These are phyloP conservation scores for Dicerorhinus sumatrensis DNA, from an alignment of 2,113 vertebrate species.

Conservation along the genomic window DNA sequence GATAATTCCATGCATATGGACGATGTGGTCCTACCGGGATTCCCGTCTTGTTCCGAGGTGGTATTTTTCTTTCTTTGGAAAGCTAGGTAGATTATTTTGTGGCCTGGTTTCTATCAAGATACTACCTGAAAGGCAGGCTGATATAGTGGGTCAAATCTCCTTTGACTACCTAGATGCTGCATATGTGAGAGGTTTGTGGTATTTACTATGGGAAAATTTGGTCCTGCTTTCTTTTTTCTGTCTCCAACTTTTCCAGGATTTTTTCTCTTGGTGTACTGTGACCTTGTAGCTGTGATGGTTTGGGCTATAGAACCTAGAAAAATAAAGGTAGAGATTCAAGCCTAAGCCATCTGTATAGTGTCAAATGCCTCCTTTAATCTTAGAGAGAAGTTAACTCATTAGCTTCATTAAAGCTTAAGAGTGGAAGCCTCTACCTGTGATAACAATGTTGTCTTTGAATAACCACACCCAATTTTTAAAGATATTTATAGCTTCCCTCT, in stretches of 20 bases:
- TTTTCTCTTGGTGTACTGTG: slow-evolving; percentile 41
- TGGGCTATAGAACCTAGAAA: background rate
- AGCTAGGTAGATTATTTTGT: background rate
- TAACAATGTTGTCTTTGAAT: slow-evolving; percentile 66
- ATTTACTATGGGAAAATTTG: slow-evolving; percentile 8
- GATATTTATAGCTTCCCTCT: slow-evolving; percentile 30
- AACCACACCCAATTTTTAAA: slow-evolving; percentile 32
- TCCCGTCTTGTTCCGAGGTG: background rate
- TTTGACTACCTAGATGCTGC: slow-evolving; percentile 73
- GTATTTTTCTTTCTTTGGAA: slow-evolving; percentile 15
- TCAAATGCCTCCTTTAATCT: slow-evolving; percentile 55
- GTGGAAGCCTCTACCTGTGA: slow-evolving; percentile 52
- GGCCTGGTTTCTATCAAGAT: slow-evolving; percentile 61
- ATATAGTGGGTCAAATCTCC: slow-evolving; percentile 55
- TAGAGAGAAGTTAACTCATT: slow-evolving; percentile 61
- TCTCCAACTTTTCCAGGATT: slow-evolving; percentile 61
- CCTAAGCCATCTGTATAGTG: slow-evolving; percentile 24
- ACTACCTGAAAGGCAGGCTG: slow-evolving; percentile 67
- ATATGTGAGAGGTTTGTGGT: slow-evolving; percentile 55
- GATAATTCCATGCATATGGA: background rate
- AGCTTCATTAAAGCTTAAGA: slow-evolving; percentile 72
- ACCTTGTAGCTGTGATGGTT: slow-evolving; percentile 66
- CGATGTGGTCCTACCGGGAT: background rate
- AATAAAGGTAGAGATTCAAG: slow-evolving; percentile 71
- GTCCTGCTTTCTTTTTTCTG: slow-evolving; percentile 31